These are phyloP conservation scores for Caenorhabditis drosophilae DNA, from an alignment of 2,888 invertebrate species.

Conservation along the genomic window DNA sequence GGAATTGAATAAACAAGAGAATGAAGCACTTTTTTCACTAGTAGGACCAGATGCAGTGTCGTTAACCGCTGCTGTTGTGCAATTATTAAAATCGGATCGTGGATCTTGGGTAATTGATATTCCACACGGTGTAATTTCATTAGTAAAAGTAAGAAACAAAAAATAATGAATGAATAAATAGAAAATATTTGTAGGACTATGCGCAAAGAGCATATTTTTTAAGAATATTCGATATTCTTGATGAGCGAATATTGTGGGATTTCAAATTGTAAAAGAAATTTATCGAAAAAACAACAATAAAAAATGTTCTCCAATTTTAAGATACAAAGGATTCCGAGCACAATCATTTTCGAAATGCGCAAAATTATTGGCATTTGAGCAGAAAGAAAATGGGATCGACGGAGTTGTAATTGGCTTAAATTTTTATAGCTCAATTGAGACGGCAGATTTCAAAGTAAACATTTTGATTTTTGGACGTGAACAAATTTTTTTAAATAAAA, in stretches of 20 bases:
- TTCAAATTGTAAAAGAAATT: conserved; percentile 58
- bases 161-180: neutral
- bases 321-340: conserved; percentile 54
- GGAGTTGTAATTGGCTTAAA: conserved; percentile 33
- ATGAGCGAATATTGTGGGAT: conserved; percentile 47
- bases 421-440: conserved; percentile 28
- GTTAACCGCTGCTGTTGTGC: conserved; percentile 56
- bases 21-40: conserved; percentile 30
- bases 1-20: conserved; percentile 38
- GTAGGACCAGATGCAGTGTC: conserved; percentile 53
- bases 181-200: conserved; percentile 53
- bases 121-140: conserved; percentile 49
- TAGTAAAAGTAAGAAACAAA: conserved; percentile 27
- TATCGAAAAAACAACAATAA: neutral
- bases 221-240: conserved; percentile 54
- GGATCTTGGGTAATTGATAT: conserved; percentile 46
- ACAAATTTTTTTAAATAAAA: neutral
- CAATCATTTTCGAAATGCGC: conserved; percentile 45
- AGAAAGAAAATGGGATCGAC: conserved; percentile 20
- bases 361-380: conserved; percentile 50
- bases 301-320: conserved; percentile 12
- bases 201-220: conserved; percentile 54
- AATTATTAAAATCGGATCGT: conserved; percentile 46
- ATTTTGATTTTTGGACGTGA: neutral
- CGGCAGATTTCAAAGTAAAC: conserved; percentile 32